phyloP scores from a whole-genome alignment of 2,113 vertebrate genomes.

The Podarcis muralis region DNA sequence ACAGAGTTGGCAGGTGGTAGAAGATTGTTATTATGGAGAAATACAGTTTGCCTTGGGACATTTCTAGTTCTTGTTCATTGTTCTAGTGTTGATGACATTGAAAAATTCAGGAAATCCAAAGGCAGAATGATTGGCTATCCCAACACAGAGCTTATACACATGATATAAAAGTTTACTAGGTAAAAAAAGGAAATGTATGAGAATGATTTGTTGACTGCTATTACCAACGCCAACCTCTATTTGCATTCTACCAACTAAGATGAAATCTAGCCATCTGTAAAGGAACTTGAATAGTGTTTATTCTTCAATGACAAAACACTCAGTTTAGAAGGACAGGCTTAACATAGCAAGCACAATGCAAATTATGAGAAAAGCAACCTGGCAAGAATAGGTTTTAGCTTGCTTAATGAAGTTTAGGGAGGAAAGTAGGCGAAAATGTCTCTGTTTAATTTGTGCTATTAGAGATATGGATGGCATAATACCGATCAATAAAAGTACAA shows the following conservation, averaged over 20 bases:
- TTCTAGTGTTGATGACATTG: neutral
- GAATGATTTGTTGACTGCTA: neutral
- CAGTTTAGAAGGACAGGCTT: neutral
- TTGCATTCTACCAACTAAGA: neutral
- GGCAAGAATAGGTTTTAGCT: constrained; percentile 42
- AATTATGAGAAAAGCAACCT: neutral
- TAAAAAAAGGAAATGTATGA: neutral
- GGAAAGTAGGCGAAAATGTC: constrained; percentile 1
- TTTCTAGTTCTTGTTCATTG: neutral
- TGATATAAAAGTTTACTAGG: neutral
- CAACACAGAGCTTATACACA: neutral
- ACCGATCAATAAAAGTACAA: constrained; percentile 54
- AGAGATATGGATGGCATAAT: constrained; percentile 42
- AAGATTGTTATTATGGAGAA: no score
- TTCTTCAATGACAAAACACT: neutral
- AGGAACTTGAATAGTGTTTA: neutral
- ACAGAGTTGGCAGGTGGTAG: no score
- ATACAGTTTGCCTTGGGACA: no score
- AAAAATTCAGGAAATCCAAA: neutral
- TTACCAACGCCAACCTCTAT: neutral
- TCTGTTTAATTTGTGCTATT: constrained; percentile 44
- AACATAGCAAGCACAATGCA: neutral
- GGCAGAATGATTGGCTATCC: neutral
- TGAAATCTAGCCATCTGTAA: neutral
- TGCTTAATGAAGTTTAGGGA: constrained; percentile 53